Percentiles rank a stretch among this genome's conserved stretches.
phyloP scores from a whole-genome alignment of 92 coral and sea anemone species.

The Porites divaricata region DNA sequence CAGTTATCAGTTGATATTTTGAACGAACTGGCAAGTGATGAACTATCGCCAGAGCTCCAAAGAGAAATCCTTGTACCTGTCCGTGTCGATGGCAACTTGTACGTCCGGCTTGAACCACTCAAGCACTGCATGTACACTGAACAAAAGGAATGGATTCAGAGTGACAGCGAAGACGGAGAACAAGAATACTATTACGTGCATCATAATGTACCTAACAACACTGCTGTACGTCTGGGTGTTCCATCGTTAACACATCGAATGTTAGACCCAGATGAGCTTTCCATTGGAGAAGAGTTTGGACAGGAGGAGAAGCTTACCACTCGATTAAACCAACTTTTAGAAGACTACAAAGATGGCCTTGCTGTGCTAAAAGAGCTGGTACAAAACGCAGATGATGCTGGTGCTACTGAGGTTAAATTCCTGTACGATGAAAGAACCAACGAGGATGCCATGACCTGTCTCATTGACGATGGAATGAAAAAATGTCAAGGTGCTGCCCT shows the following conservation, averaged over 20 bases:
- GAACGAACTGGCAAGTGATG: conserved; percentile 37
- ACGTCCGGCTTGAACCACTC: conserved; percentile 56
- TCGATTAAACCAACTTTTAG: conserved; percentile 76
- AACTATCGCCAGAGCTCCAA: conserved; percentile 18
- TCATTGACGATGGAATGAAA: conserved; percentile 85
- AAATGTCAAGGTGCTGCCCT: conserved; percentile 91
- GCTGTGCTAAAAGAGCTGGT: conserved; percentile 91
- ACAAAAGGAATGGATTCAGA: conserved; percentile 72
- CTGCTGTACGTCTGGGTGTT: conserved; percentile 76
- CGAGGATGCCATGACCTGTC: conserved; percentile 64
- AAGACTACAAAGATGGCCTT: conserved; percentile 91
- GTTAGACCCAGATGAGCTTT: conserved; percentile 64
- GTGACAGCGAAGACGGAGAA: conserved; percentile 60
- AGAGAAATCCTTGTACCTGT: conserved; percentile 57
- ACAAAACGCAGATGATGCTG: conserved; percentile 95
- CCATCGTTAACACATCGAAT: conserved; percentile 31
- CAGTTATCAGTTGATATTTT: conserved; percentile 51
- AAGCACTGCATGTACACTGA: conserved; percentile 82
- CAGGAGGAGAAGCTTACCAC: conserved; percentile 79
- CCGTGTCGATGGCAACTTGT: conserved; percentile 24
- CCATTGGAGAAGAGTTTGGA: conserved; percentile 80
- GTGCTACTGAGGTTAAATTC: conserved; percentile 82
- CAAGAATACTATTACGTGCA: conserved; percentile 67
- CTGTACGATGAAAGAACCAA: conserved; percentile 78
- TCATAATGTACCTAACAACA: conserved; percentile 59